These are phyloP conservation scores for Brachionus sp. DNA, from an alignment of 1,140 invertebrate genomes.

Conservation along the genomic window DNA sequence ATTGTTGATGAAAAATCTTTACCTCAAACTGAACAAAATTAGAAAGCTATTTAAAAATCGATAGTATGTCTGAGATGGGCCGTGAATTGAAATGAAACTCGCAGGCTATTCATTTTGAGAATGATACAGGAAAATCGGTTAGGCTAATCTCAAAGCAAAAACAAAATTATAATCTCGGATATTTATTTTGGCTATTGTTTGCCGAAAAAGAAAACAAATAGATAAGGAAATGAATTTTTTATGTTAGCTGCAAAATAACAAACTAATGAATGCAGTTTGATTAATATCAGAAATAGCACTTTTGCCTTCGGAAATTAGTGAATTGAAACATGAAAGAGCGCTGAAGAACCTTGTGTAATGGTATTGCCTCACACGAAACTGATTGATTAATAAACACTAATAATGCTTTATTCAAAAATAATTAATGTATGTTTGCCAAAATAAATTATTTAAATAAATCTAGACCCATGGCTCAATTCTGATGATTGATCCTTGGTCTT, in stretches of 20 bases:
- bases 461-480: background rate
- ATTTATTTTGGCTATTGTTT: constrained; percentile 2
- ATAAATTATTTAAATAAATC: too few species aligned
- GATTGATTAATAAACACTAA: background rate
- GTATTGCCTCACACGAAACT: too few species aligned
- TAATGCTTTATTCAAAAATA: too few species aligned
- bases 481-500: background rate
- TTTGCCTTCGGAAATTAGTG: background rate
- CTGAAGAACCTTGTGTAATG: too few species aligned
- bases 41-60: background rate
- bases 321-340: too few species aligned
- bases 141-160: background rate
- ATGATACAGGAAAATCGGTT: background rate
- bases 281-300: background rate
- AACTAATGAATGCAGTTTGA: background rate
- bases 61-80: background rate
- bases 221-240: constrained; percentile 17
- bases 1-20: too few species aligned
- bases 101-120: background rate
- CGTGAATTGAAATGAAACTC: background rate
- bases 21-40: too few species aligned
- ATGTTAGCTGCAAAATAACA: background rate
- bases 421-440: too few species aligned
- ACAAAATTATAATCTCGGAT: background rate
- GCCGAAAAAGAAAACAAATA: background rate